Evolutionary conservation across 2,797 vertebrate genomes (phyloP), one percentile per base, ranked within the genome.

Genomic region (Rhinatrema bivittatum): DNA sequence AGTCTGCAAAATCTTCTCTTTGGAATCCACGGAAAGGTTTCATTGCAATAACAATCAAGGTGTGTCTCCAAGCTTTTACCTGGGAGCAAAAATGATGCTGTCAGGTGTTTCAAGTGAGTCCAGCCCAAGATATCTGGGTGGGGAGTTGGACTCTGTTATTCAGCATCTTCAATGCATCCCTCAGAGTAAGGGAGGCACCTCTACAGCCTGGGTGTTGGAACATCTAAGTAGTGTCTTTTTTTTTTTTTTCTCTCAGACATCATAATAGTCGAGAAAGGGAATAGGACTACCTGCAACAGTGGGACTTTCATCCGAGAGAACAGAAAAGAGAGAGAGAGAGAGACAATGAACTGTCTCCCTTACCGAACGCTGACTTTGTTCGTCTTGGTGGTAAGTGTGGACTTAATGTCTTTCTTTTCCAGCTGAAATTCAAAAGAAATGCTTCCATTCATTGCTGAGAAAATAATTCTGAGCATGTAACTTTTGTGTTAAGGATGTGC

Each of bases 11-110:
- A 61, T 3, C 48, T 70, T 44, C 56, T 60, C 48, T 63, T 71
- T 65, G 49, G 35, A 70, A 76, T 61, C 64, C 72, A 68, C 76
- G 72, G 76, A 79, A 78, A 70, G 65, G 71, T 81, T 85, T 83
- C 79, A 83, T 57, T 72, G 74, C 78, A 84, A 61, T 76, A 82
- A 83, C 79, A 79, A 81, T 70, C 72, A 76, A 84, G 84, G 84
- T 72, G 82, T 86, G 84, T 84, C 82, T 63, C 42, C 36, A 28
- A 34, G 65, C 55, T 75, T 72, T 76, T 78, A 74, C 66, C 80
- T 78, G 57, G 57, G 57, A 78, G 67, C 62, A 68, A 70, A 76
- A 75, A 82, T 78, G 74, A 79, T 84, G 77, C 69, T 75, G 74
- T 74, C 72, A 73, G 78, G 71, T 54, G 9, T 78, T 82, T 75